Evolutionary conservation across 2,888 invertebrate species (phyloP).

Genomic region (Osmoderma eremita): DNA sequence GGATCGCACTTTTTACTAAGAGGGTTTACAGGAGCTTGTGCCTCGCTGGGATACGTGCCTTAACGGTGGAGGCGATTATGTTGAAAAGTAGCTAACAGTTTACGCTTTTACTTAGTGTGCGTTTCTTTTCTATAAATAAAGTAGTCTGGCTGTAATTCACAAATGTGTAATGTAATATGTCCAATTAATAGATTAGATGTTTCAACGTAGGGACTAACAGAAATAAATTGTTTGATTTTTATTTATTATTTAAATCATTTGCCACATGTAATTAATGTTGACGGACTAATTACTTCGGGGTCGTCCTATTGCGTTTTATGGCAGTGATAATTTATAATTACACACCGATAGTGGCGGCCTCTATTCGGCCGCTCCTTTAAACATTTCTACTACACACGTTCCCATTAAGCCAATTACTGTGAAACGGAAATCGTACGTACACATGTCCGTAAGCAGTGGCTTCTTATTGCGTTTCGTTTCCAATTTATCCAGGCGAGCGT

Average conservation of each 20-base stretch:
- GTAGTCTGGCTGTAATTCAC: too few species aligned
- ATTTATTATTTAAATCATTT: conserved; percentile 13
- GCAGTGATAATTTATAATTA: conserved; percentile 26
- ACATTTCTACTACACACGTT: neutral
- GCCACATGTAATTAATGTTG: conserved; percentile 28
- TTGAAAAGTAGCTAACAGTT: too few species aligned
- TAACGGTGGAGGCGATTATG: too few species aligned
- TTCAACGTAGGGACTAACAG: neutral
- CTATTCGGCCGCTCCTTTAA: conserved; percentile 2
- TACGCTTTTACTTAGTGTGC: too few species aligned
- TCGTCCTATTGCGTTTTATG: conserved; percentile 17
- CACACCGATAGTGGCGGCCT: conserved; percentile 17
- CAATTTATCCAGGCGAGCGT: conserved; percentile 18
- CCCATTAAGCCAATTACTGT: conserved; percentile 13
- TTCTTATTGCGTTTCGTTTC: conserved; percentile 17
- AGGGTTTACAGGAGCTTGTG: too few species aligned
- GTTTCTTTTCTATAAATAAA: too few species aligned
- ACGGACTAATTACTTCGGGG: conserved; percentile 11
- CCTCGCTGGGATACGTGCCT: too few species aligned
- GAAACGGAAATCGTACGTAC: conserved; percentile 5
- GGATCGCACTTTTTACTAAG: too few species aligned
- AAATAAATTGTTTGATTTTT: neutral
- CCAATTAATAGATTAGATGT: too few species aligned
- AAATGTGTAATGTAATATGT: too few species aligned
- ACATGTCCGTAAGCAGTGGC: neutral